A percentile compares a stretch with the other conserved stretches of the same genome.
Evolutionary conservation across 2,797 vertebrate genomes (phyloP).

Genomic region (Microtus californicus): DNA sequence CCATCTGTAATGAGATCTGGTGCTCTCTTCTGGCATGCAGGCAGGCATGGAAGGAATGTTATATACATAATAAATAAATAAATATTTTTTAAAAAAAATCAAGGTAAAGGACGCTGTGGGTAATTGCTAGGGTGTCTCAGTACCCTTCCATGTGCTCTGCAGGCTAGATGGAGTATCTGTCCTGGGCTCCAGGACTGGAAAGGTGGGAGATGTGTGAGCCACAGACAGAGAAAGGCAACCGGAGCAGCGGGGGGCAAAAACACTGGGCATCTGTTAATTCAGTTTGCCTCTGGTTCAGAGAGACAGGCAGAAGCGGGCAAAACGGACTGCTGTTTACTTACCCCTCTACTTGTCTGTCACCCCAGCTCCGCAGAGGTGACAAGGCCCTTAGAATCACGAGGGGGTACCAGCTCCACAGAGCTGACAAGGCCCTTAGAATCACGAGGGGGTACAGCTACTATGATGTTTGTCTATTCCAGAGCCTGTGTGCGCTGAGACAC

Average conservation of each 20-base stretch:
- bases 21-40: too few relatives aligned
- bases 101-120: neutral
- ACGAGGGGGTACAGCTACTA: neutral
- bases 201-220: neutral
- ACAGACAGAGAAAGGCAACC: neutral
- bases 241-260: neutral
- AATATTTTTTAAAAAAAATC: too few relatives aligned
- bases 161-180: neutral
- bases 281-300: neutral
- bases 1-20: too few relatives aligned
- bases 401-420: neutral
- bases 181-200: neutral
- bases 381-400: neutral
- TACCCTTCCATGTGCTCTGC: neutral
- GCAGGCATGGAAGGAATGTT: too few relatives aligned
- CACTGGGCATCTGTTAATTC: neutral
- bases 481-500: accelerated
- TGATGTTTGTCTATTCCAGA: neutral
- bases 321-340: accelerated
- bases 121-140: neutral
- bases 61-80: too few relatives aligned
- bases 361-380: neutral
- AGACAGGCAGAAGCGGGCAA: neutral
- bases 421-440: neutral
- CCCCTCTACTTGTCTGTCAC: neutral